Conservation (phyloP, 2,113 vertebrate genomes). For the Epinephelus moara region DNA sequence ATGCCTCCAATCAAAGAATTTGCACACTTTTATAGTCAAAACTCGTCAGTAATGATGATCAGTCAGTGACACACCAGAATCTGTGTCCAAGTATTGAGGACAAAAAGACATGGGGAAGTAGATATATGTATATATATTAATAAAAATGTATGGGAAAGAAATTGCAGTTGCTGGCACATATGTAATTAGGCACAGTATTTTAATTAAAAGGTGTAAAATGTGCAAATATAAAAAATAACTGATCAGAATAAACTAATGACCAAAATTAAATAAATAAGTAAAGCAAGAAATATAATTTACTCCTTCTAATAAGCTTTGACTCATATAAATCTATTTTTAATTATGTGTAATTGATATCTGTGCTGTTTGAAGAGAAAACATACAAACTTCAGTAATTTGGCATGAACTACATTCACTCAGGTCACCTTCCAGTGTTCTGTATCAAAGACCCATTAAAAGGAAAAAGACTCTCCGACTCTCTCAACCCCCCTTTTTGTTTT, state of each 20-base stretch:
- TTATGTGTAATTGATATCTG: neutral
- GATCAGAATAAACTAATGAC: neutral
- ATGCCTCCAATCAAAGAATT: neutral
- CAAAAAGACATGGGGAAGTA: neutral
- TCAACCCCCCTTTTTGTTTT: slow-evolving; percentile 2
- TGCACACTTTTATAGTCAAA: neutral
- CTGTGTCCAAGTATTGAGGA: slow-evolving; percentile 2
- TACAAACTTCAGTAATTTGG: neutral
- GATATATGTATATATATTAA: neutral
- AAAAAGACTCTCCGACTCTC: neutral
- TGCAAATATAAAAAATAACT: neutral
- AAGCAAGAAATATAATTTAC: neutral
- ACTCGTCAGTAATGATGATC: neutral
- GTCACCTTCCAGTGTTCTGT: neutral
- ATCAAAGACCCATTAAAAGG: slow-evolving; percentile 14
- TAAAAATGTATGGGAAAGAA: neutral
- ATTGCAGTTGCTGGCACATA: neutral
- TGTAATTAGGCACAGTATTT: neutral
- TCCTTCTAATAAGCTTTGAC: neutral
- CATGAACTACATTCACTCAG: neutral
- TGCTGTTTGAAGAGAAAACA: neutral
- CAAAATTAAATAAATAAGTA: neutral
- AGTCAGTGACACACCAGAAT: neutral
- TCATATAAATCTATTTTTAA: neutral
- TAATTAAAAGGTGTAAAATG: neutral